These are phyloP conservation scores for Apotomis turbidana DNA, from an alignment of 2,888 invertebrate species.

Conservation along the genomic window DNA sequence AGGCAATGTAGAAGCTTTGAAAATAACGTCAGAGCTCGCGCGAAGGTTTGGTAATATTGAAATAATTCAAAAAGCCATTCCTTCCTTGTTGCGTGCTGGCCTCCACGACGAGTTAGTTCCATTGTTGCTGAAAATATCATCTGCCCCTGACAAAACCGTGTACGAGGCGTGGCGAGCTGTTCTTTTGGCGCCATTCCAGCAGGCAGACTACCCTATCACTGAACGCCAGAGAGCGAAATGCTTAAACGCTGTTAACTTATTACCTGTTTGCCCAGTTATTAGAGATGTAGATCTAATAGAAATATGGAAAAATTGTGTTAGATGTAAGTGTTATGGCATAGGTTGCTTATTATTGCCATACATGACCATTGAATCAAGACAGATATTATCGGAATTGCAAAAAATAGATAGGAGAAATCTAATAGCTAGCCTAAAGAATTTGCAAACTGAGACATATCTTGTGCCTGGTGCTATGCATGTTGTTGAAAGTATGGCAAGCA, in stretches of 20 bases:
- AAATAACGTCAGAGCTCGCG: conserved; percentile 67
- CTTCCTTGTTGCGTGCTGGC: conserved; percentile 62
- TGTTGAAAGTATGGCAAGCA: conserved; percentile 68
- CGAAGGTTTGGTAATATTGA: conserved; percentile 64
- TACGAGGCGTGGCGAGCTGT: conserved; percentile 74
- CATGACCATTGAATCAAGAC: conserved; percentile 68
- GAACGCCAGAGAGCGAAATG: conserved; percentile 75
- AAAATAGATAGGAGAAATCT: conserved; percentile 76
- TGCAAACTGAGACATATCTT: conserved; percentile 74
- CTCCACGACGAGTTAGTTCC: conserved; percentile 74
- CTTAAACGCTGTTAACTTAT: conserved; percentile 71
- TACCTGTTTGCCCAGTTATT: conserved; percentile 74
- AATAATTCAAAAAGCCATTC: conserved; percentile 63
- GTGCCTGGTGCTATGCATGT: conserved; percentile 78
- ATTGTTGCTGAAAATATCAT: conserved; percentile 65
- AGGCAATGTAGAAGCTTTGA: conserved; percentile 66
- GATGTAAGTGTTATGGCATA: conserved; percentile 73
- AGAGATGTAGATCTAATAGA: conserved; percentile 75
- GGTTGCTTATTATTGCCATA: conserved; percentile 78
- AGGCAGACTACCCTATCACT: conserved; percentile 78
- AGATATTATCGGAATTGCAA: conserved; percentile 67
- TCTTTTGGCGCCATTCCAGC: conserved; percentile 74
- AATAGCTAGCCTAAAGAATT: conserved; percentile 75
- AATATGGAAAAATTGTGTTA: conserved; percentile 78
- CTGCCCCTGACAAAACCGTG: conserved; percentile 65